Evolutionary conservation across 2,888 invertebrate species (phyloP).

Genomic region (Philopedon plagiatum): DNA sequence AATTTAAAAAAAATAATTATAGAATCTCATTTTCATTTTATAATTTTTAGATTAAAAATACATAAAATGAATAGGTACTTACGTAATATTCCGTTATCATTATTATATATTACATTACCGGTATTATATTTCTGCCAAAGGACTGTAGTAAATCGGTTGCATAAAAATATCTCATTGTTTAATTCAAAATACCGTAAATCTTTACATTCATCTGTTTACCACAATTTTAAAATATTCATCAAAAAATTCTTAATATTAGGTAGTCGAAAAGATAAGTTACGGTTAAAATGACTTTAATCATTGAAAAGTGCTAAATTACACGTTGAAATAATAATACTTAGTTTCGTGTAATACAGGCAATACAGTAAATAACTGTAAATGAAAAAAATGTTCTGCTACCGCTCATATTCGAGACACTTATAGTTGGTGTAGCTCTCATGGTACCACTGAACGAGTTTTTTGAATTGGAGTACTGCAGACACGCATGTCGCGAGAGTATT

Average conservation of each 20-base stretch:
- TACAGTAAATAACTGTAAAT: constrained; percentile 24
- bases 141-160: not conserved
- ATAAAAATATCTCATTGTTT: not conserved
- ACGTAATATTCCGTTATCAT: no score
- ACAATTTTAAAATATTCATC: constrained; percentile 3
- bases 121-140: no score
- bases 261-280: not conserved
- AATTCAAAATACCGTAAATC: constrained; percentile 9
- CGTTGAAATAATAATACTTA: constrained; percentile 20
- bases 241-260: constrained; percentile 9
- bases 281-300: constrained; percentile 6
- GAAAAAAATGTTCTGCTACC: constrained; percentile 16
- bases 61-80: no score
- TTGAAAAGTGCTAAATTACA: constrained; percentile 12
- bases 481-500: constrained; percentile 37
- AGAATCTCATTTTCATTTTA: no score
- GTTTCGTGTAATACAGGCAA: not conserved
- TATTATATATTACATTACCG: no score
- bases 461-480: constrained; percentile 2
- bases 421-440: not conserved
- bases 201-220: not conserved
- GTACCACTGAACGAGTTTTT: constrained; percentile 34
- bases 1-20: no score
- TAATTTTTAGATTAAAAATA: no score
- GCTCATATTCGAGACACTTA: not conserved